Evolutionary conservation across 2,888 invertebrate genomes (phyloP), one percentile per base, ranked within the genome.

Genomic region (Dicranocentrus wangi): DNA sequence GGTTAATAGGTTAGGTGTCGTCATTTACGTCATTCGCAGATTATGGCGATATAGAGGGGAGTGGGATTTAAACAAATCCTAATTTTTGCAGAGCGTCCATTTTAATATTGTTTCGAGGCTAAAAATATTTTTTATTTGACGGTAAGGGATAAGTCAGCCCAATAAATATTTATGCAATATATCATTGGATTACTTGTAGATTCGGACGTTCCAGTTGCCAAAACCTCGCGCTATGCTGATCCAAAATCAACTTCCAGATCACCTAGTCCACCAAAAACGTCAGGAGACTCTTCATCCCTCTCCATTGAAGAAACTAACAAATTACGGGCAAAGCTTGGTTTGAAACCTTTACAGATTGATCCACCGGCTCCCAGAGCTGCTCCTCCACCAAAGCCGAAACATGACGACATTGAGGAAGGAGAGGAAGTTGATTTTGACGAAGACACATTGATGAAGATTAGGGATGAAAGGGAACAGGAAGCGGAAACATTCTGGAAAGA

Each of bases 221-320:
- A 83, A 51, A 51, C 69, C 43, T 77, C 72, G 0, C 77, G 78
- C 60, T 79, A 81, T 66, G 76, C 58, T 10, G 65, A 72, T 13
- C 10, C 53, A 2, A 55, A 63, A n/a, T 28, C 72, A n/a, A 32
- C 55, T 27, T 73, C 61, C 23, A 69, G 77, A 39, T 87, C 88
- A 1, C 87, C 87, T 5, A 86, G 88, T 10, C 87, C 88, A 60
- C 88, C 89, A 10, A 82, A 78, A 39, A 58, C 82, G 8, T 80
- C 83, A 17, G 79, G 82, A 15, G 88, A 89, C 27, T 89, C 87
- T 83, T 89, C 89, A 65, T 93, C 91, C 87, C 90, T 96, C 19
- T 95, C 95, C 0, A 91, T 96, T 63, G 93, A 93, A 70, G 95
- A 95, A 87, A 95, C 95, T 3, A 98, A 98, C 89, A 94, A 93